Percentiles rank a stretch among this genome's conserved stretches.
phyloP scores from a whole-genome alignment of 2,113 vertebrate species.

The Pycnonotus jocosus region DNA sequence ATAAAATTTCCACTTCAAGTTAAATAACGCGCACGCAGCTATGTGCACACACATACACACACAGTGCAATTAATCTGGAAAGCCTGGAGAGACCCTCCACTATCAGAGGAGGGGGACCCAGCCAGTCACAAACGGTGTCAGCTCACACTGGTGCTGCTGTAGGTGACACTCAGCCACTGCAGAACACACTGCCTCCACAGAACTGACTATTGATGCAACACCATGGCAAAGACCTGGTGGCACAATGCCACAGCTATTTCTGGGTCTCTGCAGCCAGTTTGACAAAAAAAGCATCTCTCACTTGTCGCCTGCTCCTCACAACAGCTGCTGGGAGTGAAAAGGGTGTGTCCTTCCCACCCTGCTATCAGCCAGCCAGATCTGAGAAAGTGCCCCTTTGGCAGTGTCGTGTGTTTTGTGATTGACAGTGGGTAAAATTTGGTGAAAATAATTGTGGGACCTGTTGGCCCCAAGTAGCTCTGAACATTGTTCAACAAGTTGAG shows the following conservation, averaged over 20 bases:
- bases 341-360: background rate
- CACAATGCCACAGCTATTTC: slow-evolving; percentile 7
- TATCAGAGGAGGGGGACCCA: background rate
- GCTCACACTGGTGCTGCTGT: background rate
- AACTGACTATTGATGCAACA: background rate
- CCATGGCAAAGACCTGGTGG: background rate
- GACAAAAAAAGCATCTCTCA: background rate
- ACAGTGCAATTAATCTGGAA: background rate
- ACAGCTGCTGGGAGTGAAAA: background rate
- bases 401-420: background rate
- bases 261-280: background rate
- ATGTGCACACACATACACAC: no score
- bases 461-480: background rate
- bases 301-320: background rate
- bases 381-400: background rate
- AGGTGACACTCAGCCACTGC: background rate
- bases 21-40: accelerated
- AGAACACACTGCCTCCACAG: background rate
- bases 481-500: background rate
- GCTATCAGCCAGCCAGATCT: background rate
- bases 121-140: accelerated
- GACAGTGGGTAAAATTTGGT: background rate
- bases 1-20: background rate
- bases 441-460: background rate
- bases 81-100: background rate